Evolutionary conservation across 1,140 invertebrate species (phyloP), one percentile per base, ranked within the genome.

Genomic region (Nylanderia fulva): DNA sequence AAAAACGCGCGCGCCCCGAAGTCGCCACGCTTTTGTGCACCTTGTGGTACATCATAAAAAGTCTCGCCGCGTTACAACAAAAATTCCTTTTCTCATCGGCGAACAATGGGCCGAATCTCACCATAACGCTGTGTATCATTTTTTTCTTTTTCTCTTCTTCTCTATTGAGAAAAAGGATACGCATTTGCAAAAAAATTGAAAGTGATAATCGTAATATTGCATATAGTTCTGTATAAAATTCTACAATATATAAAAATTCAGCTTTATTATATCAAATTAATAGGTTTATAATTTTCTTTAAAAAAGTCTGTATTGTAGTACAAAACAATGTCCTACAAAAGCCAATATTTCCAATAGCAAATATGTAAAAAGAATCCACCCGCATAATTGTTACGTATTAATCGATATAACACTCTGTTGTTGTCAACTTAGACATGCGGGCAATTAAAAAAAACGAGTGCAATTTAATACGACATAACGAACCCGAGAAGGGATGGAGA

Each of bases 51-150:
- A 33, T 71, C 64, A 71, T 82, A 58, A 82, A 82, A 82, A 56
- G 36, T 52, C 45, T 27, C 45, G 68, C 8, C 66, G 45, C 69
- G 63, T 82, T 56, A 68, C 48, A 82, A 82, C 77, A 84, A 86
- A 86, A 87, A 87, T 87, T 86, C 69, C 68, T 66, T 83, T 86
- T 69, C 77, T 71, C 66, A 82, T 82, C 66, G 54, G 54, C n/a
- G 77, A 82, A 82, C 77, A 82, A 82, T 82, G 66, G 77, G 36
- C 77, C 77, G 27, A 82, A 82, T 82, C 66, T 82, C 52, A 60
- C 36, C 52, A 18, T n/a, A 21, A 72, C 52, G 27, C 24, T 71
- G 52, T 71, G 13, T 72, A 82, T 56, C 27, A 39, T 66, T 82
- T 33, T 71, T 42, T 58, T 58, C 13, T 58, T 21, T 71, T 66